Percentiles rank a stretch among this genome's conserved stretches.
Conservation (phyloP, 2,113 vertebrate species). For the Gasterosteus aculeatus region DNA sequence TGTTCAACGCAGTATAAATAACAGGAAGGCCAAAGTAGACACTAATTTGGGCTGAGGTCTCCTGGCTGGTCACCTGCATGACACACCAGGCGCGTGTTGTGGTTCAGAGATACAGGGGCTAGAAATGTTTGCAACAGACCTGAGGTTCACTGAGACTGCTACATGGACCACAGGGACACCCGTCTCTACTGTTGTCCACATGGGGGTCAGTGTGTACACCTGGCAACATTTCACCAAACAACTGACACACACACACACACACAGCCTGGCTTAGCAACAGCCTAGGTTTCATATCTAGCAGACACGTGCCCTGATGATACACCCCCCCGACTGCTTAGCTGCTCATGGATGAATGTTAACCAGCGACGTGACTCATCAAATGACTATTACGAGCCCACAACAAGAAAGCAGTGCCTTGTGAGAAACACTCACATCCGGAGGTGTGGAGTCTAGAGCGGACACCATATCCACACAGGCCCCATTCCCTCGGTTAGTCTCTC, state of each 20-base stretch:
- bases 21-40: conserved; percentile 4
- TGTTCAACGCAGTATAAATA: conserved; percentile 26
- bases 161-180: conserved; percentile 19
- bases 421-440: conserved; percentile 29
- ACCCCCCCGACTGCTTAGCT: conserved; percentile 10
- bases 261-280: neutral
- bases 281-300: neutral
- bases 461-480: conserved; percentile 22
- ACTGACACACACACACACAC: neutral
- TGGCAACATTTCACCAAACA: neutral
- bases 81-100: conserved; percentile 23
- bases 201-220: neutral
- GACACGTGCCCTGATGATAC: neutral
- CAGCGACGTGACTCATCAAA: conserved; percentile 49
- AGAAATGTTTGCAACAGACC: neutral
- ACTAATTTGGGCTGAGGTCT: conserved; percentile 11
- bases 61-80: conserved; percentile 7
- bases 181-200: neutral
- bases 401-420: conserved; percentile 31
- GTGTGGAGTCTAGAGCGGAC: conserved; percentile 35
- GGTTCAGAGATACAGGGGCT: conserved; percentile 25
- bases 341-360: conserved; percentile 35
- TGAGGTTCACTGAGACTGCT: conserved; percentile 24
- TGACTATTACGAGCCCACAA: conserved; percentile 54
- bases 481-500: conserved; percentile 22